Evolutionary conservation across 2,113 vertebrate genomes (phyloP).

Genomic region (Coracopsis vasa): DNA sequence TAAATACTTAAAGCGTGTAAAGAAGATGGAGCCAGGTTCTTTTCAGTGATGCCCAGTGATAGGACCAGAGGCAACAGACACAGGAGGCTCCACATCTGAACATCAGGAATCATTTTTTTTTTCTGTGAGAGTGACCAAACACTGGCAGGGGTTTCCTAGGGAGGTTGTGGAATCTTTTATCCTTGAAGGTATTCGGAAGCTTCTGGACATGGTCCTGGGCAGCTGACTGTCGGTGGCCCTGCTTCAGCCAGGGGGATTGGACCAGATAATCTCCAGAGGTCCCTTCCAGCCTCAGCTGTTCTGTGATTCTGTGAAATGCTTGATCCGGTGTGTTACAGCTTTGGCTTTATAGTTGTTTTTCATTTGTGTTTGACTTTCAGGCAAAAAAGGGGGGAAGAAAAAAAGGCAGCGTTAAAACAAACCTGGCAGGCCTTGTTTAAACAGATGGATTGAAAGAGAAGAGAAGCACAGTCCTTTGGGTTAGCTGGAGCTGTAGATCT

Average conservation of each 20-base stretch:
- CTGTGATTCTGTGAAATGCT: not conserved
- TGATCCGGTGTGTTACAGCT: fast-evolving
- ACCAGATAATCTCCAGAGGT: not conserved
- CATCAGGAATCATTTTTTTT: not conserved
- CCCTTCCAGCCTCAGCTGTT: not conserved
- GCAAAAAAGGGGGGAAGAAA: not conserved
- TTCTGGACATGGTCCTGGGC: not conserved
- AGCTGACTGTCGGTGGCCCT: not conserved
- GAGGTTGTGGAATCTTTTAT: not conserved
- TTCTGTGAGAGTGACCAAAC: not conserved
- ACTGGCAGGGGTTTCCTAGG: not conserved
- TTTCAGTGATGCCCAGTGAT: not conserved
- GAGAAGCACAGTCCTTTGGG: not conserved
- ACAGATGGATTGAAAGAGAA: not conserved
- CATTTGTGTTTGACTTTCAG: not conserved
- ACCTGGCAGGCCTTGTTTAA: not conserved
- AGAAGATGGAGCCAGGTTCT: not conserved
- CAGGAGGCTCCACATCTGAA: not conserved
- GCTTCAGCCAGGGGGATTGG: not conserved
- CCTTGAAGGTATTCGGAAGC: not conserved
- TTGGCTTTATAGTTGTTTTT: not conserved
- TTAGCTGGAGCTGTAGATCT: not conserved
- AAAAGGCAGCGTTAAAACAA: not conserved
- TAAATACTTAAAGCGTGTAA: not conserved
- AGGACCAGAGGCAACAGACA: not conserved